A percentile compares a stretch with the other conserved stretches of the same genome.
phyloP scores from a whole-genome alignment of 1,140 invertebrate genomes.

The Archivesica marissinica region DNA sequence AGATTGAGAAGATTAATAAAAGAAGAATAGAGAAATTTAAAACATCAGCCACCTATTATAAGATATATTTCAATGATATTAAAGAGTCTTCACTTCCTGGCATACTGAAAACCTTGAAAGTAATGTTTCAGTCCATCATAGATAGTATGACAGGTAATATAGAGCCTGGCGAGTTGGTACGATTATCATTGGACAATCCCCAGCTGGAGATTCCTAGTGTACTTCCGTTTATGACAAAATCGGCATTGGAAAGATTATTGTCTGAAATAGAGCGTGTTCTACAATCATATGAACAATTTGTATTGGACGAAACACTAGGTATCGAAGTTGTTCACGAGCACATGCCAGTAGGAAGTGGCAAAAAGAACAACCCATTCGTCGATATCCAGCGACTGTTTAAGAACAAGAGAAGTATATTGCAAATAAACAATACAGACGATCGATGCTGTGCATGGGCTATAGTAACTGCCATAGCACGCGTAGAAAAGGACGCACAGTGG shows the following conservation, averaged over 20 bases:
- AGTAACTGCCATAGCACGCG: neutral
- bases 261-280: conserved; percentile 18
- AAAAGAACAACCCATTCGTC: no score
- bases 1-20: conserved; percentile 12
- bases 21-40: conserved; percentile 28
- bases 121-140: neutral
- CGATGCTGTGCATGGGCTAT: conserved; percentile 24
- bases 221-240: neutral
- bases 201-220: conserved; percentile 6
- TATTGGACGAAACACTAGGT: no score
- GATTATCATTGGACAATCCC: conserved; percentile 17
- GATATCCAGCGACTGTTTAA: conserved; percentile 4
- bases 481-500: conserved; percentile 14
- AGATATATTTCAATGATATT: conserved; percentile 1
- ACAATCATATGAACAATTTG: no score
- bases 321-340: no score
- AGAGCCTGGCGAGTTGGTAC: neutral
- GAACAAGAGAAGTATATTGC: conserved; percentile 9
- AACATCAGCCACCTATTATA: neutral
- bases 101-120: conserved; percentile 29
- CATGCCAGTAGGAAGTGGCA: no score
- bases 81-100: neutral
- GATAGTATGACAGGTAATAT: neutral
- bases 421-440: conserved; percentile 33
- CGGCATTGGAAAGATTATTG: neutral